phyloP scores from a whole-genome alignment of 1,140 invertebrate species.

The Drosophila auraria region DNA sequence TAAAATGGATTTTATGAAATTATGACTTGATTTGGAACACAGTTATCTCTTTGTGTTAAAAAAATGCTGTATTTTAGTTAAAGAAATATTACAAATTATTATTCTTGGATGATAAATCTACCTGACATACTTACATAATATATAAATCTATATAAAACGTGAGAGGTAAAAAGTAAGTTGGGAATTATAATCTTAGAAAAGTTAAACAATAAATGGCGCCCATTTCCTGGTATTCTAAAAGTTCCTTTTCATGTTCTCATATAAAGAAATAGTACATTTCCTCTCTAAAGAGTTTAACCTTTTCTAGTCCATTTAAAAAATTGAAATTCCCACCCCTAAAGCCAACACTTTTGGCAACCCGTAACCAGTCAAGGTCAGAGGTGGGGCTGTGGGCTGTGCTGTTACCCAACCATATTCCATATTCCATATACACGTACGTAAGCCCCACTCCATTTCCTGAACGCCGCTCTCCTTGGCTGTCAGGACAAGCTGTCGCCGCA shows the following conservation, averaged over 20 bases:
- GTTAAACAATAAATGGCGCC: not conserved
- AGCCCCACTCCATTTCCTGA: slow-evolving; percentile 1
- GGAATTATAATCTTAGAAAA: not conserved
- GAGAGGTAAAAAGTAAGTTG: not conserved
- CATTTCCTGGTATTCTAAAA: not conserved
- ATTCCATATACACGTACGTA: slow-evolving; percentile 7
- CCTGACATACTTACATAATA: not conserved
- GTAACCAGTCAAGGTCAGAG: slow-evolving; percentile 38
- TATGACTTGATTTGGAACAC: no score
- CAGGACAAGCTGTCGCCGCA: slow-evolving; percentile 27
- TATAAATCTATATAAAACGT: not conserved
- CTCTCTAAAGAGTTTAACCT: not conserved
- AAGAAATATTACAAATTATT: no score
- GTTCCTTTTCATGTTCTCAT: no score
- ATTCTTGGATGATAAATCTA: not conserved
- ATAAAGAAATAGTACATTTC: no score
- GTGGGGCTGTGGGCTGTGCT: not conserved
- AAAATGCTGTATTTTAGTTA: no score
- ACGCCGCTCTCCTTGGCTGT: slow-evolving; percentile 4
- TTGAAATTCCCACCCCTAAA: not conserved
- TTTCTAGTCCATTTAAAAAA: slow-evolving; percentile 1
- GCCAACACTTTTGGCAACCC: slow-evolving; percentile 17
- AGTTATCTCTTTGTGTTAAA: no score
- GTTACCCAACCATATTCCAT: not conserved
- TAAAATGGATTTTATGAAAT: not conserved